Evolutionary conservation across 2,113 vertebrate genomes (phyloP).

Genomic region (Colius striatus): DNA sequence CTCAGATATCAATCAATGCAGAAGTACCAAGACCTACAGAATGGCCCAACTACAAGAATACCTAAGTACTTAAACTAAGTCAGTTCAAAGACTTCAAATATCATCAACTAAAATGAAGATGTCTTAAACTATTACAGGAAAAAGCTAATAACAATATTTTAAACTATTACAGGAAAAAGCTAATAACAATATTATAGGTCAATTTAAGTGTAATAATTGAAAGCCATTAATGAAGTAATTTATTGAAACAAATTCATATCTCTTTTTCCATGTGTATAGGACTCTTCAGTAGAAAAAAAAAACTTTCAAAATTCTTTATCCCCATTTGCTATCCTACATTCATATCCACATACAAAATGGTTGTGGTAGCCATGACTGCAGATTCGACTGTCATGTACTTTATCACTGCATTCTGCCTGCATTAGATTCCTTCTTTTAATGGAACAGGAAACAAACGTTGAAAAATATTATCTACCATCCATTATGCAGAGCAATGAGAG

Average conservation of each 20-base stretch:
- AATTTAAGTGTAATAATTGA: background rate
- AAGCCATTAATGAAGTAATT: background rate
- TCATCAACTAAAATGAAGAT: background rate
- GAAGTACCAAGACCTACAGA: background rate
- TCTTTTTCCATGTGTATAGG: background rate
- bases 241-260: background rate
- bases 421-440: background rate
- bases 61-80: background rate
- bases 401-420: background rate
- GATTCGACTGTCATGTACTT: background rate
- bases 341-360: background rate
- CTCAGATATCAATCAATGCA: background rate
- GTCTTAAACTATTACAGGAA: background rate
- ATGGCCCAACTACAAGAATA: background rate
- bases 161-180: background rate
- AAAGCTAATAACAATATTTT: background rate
- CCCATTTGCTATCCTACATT: background rate
- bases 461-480: background rate
- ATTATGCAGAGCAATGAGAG: background rate
- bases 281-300: background rate
- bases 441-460: background rate
- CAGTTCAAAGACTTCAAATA: background rate
- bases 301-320: background rate
- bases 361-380: background rate
- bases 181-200: background rate